Percentiles rank a stretch among this genome's conserved stretches.
Conservation (phyloP, 2,888 invertebrate genomes). For the Xestia xanthographa region DNA sequence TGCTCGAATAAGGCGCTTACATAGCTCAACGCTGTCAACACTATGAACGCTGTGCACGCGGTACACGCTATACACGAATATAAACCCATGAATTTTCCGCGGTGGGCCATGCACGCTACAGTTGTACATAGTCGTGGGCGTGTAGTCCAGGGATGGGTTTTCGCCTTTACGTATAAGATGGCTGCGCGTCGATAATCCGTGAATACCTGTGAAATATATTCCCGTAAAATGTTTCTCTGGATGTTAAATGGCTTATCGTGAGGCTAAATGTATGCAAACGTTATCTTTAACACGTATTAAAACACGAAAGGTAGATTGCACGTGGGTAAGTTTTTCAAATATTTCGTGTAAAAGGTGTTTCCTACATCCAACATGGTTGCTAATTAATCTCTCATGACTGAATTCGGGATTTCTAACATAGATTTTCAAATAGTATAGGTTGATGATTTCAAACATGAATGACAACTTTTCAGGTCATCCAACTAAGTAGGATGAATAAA, state of each 20-base stretch:
- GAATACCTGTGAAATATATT: background rate
- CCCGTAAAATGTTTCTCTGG: conserved; percentile 2
- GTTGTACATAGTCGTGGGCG: no score
- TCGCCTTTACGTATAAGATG: background rate
- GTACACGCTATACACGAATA: no score
- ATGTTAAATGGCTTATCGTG: background rate
- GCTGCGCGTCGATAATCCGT: background rate
- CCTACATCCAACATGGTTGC: background rate
- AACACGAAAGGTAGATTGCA: conserved; percentile 31
- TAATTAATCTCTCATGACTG: background rate
- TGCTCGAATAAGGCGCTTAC: no score
- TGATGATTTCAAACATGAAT: background rate
- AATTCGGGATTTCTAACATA: background rate
- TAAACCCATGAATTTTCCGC: no score
- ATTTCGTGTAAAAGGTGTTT: conserved; percentile 1
- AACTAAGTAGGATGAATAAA: background rate
- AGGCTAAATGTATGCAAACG: conserved; percentile 7
- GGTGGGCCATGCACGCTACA: no score
- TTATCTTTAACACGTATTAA: conserved; percentile 38
- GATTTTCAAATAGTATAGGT: background rate
- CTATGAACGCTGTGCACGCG: no score
- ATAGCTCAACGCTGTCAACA: no score
- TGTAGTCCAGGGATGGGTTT: no score
- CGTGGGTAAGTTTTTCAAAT: conserved; percentile 16
- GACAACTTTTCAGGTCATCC: conserved; percentile 1